phyloP scores from a whole-genome alignment of 2,113 vertebrate genomes.

The Hystrix cristata region DNA sequence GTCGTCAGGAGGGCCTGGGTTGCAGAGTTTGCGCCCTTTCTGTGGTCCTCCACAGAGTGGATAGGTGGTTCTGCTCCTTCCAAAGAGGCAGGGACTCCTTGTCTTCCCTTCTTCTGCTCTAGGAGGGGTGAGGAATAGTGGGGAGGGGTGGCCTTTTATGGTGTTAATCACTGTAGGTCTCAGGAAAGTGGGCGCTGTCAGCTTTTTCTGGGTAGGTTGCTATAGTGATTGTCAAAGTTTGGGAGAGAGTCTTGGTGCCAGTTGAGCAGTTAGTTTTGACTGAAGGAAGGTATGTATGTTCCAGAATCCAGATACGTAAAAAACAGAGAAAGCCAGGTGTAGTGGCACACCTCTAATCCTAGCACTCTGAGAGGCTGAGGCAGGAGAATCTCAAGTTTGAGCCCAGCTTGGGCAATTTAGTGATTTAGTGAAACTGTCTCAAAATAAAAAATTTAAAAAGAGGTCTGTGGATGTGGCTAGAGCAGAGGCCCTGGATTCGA shows the following conservation, averaged over 20 bases:
- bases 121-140: not conserved
- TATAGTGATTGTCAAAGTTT: not conserved
- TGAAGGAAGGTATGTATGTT: not conserved
- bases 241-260: not conserved
- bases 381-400: not conserved
- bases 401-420: not conserved
- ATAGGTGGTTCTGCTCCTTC: not conserved
- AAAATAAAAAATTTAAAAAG: not conserved
- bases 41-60: not conserved
- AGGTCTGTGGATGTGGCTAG: not conserved
- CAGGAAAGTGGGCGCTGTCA: not conserved
- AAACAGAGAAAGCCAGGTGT: not conserved
- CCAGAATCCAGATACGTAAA: slow-evolving; percentile 25
- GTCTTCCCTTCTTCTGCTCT: not conserved
- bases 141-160: not conserved
- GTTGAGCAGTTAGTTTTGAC: slow-evolving; percentile 4
- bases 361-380: not conserved
- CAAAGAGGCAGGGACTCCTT: not conserved
- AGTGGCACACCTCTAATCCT: not conserved
- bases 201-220: not conserved
- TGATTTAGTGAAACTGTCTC: not conserved
- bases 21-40: not conserved
- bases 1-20: not conserved
- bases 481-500: not conserved
- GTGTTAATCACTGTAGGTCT: not conserved